These are phyloP conservation scores for Diadema setosum DNA, from an alignment of 35 echinoderm and acorn worm species.

Conservation along the genomic window DNA sequence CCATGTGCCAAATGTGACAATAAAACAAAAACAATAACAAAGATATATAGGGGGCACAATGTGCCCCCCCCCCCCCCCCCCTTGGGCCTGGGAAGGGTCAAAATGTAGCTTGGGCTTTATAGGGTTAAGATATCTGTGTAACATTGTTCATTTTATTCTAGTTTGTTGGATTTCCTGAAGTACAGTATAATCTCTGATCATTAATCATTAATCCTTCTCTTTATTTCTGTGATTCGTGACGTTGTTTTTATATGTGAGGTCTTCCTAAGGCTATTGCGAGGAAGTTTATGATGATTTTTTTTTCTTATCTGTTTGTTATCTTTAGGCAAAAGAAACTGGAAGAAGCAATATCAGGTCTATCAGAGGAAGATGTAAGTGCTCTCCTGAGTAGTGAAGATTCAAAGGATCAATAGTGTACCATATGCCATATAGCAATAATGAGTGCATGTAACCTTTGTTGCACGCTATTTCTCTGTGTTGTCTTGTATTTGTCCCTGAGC, in stretches of 20 bases:
- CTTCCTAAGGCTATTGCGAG: not conserved
- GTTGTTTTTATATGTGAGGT: not conserved
- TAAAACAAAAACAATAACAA: no score
- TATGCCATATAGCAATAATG: not conserved
- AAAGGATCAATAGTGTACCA: not conserved
- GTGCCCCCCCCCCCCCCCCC: no score
- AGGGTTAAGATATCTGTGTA: no score
- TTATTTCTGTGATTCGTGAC: not conserved
- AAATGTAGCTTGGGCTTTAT: no score
- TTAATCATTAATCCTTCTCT: not conserved
- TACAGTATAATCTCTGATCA: not conserved
- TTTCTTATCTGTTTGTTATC: conserved; percentile 45
- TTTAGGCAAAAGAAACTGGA: conserved; percentile 82
- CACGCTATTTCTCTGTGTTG: no score
- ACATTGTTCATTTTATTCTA: not conserved
- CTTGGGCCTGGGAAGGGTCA: no score
- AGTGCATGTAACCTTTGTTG: not conserved
- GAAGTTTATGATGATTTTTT: not conserved
- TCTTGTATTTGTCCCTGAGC: no score
- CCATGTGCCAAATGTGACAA: no score
- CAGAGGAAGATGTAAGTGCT: conserved; percentile 90
- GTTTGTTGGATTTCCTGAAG: not conserved
- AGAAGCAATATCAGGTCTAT: conserved; percentile 75
- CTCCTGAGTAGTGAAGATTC: not conserved
- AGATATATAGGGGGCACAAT: no score